These are phyloP conservation scores for Apus apus DNA, from an alignment of 2,113 vertebrate genomes.

Conservation along the genomic window DNA sequence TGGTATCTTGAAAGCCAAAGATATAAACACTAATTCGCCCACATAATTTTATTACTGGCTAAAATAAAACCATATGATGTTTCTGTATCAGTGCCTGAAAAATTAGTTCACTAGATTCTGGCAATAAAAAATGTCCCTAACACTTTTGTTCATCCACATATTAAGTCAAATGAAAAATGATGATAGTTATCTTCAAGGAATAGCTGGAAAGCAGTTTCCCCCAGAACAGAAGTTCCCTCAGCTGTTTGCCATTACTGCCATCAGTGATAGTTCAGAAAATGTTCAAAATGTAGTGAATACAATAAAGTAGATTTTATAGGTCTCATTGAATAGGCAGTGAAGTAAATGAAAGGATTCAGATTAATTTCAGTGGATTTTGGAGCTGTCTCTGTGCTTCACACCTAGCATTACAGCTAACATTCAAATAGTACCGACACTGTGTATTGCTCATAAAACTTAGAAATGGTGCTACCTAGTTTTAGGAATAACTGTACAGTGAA, in stretches of 20 bases:
- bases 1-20: constrained; percentile 25
- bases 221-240: constrained; percentile 53
- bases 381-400: constrained; percentile 43
- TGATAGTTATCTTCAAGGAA: constrained; percentile 15
- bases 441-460: constrained; percentile 32
- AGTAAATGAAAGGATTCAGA: background rate
- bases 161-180: background rate
- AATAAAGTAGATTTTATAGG: constrained; percentile 21
- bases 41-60: constrained; percentile 32
- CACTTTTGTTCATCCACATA: constrained; percentile 6
- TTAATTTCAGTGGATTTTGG: constrained; percentile 45
- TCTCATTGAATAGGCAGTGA: background rate
- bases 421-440: background rate
- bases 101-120: constrained; percentile 35
- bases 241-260: constrained; percentile 55
- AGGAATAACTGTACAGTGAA: constrained; percentile 39
- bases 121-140: background rate
- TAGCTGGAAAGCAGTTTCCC: constrained; percentile 22
- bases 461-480: constrained; percentile 46
- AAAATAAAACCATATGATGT: constrained; percentile 58
- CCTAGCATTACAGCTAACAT: constrained; percentile 3
- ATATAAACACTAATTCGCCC: constrained; percentile 46
- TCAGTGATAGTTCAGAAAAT: constrained; percentile 14
- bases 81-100: constrained; percentile 41
- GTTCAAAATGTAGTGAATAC: constrained; percentile 17